phyloP scores from a whole-genome alignment of 2,888 invertebrate genomes.

The Amblyjoppa fuscipennis region DNA sequence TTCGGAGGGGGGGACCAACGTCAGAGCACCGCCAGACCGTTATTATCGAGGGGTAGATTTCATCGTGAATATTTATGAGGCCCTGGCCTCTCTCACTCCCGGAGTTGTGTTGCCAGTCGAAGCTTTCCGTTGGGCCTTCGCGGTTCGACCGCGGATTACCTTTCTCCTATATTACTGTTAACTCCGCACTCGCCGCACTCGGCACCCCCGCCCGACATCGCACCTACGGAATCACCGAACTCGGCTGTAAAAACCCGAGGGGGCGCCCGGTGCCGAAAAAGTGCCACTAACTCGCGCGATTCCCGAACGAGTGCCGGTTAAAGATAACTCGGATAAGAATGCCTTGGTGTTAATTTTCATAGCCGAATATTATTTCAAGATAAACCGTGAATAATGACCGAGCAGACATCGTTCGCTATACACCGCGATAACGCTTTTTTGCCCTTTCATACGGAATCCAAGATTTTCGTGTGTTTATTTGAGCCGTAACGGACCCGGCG shows the following conservation, averaged over 20 bases:
- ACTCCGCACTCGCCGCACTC: constrained; percentile 61
- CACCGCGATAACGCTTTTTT: constrained; percentile 14
- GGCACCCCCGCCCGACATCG: constrained; percentile 6
- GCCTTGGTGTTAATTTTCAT: constrained; percentile 74
- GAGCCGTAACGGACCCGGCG: not conserved
- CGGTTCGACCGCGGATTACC: constrained; percentile 59
- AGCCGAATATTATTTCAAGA: constrained; percentile 66
- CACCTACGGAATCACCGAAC: constrained; percentile 15
- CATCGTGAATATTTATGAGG: constrained; percentile 85
- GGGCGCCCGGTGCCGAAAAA: constrained; percentile 41
- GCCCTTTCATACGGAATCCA: not conserved
- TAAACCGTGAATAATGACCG: constrained; percentile 67
- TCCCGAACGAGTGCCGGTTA: constrained; percentile 38
- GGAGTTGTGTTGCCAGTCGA: constrained; percentile 57
- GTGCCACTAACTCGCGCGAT: constrained; percentile 48
- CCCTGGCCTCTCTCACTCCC: constrained; percentile 73
- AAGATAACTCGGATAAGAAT: constrained; percentile 77
- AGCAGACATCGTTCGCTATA: constrained; percentile 23
- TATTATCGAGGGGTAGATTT: constrained; percentile 85
- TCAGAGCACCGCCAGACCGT: constrained; percentile 71
- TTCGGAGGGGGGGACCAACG: constrained; percentile 72
- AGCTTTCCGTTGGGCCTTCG: constrained; percentile 54
- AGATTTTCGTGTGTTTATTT: not conserved
- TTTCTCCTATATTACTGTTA: constrained; percentile 59
- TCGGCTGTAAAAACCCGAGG: constrained; percentile 42